A percentile compares a stretch with the other conserved stretches of the same genome.
Evolutionary conservation across 2,797 vertebrate species (phyloP).

Genomic region (Acanthurus tractus): DNA sequence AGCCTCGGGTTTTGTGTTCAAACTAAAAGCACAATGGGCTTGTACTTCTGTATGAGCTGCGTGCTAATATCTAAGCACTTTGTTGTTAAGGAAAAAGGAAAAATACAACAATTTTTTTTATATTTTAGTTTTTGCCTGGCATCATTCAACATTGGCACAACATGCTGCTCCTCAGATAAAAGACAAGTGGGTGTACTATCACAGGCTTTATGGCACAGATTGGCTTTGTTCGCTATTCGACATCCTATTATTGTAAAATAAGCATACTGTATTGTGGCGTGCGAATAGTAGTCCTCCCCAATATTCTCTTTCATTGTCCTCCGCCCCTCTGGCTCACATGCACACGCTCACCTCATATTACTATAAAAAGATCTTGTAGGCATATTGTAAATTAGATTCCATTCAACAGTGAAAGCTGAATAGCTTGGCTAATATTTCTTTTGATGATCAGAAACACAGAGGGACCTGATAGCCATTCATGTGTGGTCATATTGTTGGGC

Average conservation of each 20-base stretch:
- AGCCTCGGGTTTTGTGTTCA: neutral
- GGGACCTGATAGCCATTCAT: constrained; percentile 83
- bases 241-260: constrained; percentile 63
- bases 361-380: constrained; percentile 70
- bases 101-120: neutral
- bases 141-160: constrained; percentile 19
- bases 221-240: constrained; percentile 41
- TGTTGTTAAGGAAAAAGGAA: constrained; percentile 3
- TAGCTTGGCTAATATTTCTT: constrained; percentile 85
- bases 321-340: constrained; percentile 33
- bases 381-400: constrained; percentile 84
- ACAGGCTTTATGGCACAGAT: constrained; percentile 35
- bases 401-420: constrained; percentile 75
- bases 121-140: constrained; percentile 1
- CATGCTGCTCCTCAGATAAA: constrained; percentile 34
- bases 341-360: constrained; percentile 54
- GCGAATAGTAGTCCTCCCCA: constrained; percentile 50
- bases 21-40: neutral
- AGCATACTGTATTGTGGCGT: constrained; percentile 34
- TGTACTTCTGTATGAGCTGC: neutral
- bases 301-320: constrained; percentile 54
- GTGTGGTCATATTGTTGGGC: constrained; percentile 58
- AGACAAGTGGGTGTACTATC: constrained; percentile 29
- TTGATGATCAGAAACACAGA: constrained; percentile 82
- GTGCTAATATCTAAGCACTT: neutral